Conservation (phyloP, 2,888 invertebrate genomes). For the Agonopterix arenella region DNA sequence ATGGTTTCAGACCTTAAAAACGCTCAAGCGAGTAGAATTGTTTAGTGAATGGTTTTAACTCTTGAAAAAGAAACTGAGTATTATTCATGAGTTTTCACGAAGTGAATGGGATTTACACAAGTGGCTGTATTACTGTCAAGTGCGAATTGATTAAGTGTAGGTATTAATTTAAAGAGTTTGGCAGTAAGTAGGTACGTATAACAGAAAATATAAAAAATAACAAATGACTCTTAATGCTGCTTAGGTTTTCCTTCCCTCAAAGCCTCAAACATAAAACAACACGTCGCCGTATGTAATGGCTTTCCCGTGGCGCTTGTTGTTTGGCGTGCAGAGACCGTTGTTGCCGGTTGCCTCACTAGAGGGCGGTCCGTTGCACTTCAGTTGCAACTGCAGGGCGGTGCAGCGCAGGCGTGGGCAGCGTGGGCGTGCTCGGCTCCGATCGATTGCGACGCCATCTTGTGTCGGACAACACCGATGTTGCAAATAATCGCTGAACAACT, state of each 20-base stretch:
- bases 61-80: slow-evolving; percentile 17
- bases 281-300: neutral
- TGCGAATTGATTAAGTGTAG: neutral
- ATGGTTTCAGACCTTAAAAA: slow-evolving; percentile 28
- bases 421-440: slow-evolving; percentile 62
- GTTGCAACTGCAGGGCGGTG: slow-evolving; percentile 61
- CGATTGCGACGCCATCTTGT: slow-evolving; percentile 72
- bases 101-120: slow-evolving; percentile 41
- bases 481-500: slow-evolving; percentile 24
- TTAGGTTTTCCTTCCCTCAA: no score
- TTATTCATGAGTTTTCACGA: slow-evolving; percentile 21
- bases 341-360: slow-evolving; percentile 15
- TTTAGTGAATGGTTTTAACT: slow-evolving; percentile 25
- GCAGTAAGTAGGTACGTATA: no score
- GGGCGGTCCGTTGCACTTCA: slow-evolving; percentile 44
- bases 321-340: slow-evolving; percentile 4
- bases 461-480: slow-evolving; percentile 44
- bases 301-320: neutral
- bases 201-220: no score
- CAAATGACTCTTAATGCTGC: no score
- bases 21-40: slow-evolving; percentile 38
- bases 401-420: slow-evolving; percentile 66
- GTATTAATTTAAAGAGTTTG: no score
- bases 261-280: no score
- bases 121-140: slow-evolving; percentile 25